A percentile compares a stretch with the other conserved stretches of the same genome.
These are phyloP conservation scores for Cinara cedri DNA, from an alignment of 2,888 invertebrate genomes.

Conservation along the genomic window DNA sequence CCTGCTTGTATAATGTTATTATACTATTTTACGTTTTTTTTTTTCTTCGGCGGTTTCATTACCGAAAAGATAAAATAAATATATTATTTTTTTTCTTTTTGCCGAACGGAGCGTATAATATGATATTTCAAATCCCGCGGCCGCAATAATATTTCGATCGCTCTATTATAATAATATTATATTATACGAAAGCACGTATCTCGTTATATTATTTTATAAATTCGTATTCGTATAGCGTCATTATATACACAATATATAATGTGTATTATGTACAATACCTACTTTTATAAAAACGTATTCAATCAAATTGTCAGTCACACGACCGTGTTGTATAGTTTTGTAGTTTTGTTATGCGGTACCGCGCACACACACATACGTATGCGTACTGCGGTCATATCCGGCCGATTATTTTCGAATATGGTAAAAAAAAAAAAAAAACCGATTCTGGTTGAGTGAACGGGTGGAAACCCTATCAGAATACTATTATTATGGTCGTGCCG, in stretches of 20 bases:
- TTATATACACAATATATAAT: no score
- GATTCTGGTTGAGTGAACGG: constrained; percentile 54
- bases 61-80: constrained; percentile 1
- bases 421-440: constrained; percentile 18
- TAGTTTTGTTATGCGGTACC: constrained; percentile 38
- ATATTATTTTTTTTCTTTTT: no score
- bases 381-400: constrained; percentile 48
- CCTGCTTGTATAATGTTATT: no score
- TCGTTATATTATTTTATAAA: neutral
- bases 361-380: neutral
- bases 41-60: neutral
- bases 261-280: neutral
- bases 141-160: neutral
- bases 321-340: neutral
- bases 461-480: constrained; percentile 47
- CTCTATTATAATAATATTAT: neutral
- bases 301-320: constrained; percentile 46
- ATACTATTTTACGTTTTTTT: no score
- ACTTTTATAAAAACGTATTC: constrained; percentile 39
- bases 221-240: neutral
- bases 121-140: neutral
- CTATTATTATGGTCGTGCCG: constrained; percentile 16
- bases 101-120: neutral
- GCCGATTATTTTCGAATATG: constrained; percentile 48
- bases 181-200: constrained; percentile 7